Conservation (phyloP, 2,888 invertebrate species). For the Molanna angustata region DNA sequence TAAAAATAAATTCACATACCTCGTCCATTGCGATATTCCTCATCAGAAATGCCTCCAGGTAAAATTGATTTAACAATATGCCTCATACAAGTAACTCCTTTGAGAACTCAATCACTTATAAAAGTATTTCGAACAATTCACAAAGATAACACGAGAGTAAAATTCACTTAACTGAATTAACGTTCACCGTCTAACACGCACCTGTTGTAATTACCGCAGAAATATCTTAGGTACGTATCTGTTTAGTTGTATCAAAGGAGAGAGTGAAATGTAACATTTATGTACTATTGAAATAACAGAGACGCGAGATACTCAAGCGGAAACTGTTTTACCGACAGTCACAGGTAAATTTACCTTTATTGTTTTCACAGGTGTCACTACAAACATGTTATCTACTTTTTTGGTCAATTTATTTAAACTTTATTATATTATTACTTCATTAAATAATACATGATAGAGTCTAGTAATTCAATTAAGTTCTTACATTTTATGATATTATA, state of each 20-base stretch:
- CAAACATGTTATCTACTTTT: too few species aligned
- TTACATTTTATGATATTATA: too few species aligned
- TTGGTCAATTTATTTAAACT: too few species aligned
- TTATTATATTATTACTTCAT: too few species aligned
- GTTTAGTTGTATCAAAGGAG: constrained; percentile 23
- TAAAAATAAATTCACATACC: constrained; percentile 23
- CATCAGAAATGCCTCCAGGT: constrained; percentile 18
- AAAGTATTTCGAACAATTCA: constrained; percentile 10
- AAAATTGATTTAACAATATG: constrained; percentile 1
- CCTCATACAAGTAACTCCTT: constrained; percentile 10
- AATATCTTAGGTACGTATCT: constrained; percentile 9
- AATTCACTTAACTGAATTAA: constrained; percentile 1
- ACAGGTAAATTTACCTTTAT: too few species aligned
- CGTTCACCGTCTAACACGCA: constrained; percentile 16
- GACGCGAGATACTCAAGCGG: too few species aligned
- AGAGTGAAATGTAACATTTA: constrained; percentile 17
- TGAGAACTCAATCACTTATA: constrained; percentile 21
- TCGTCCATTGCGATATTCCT: constrained; percentile 27
- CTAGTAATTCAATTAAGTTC: too few species aligned
- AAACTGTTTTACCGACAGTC: constrained; percentile 17
- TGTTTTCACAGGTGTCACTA: too few species aligned
- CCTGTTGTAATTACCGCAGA: constrained; percentile 26
- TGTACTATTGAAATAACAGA: constrained; percentile 6
- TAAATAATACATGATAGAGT: too few species aligned
- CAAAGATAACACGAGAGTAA: constrained; percentile 16